phyloP scores from a whole-genome alignment of 2,113 vertebrate genomes.

The Lipophrys pholis region DNA sequence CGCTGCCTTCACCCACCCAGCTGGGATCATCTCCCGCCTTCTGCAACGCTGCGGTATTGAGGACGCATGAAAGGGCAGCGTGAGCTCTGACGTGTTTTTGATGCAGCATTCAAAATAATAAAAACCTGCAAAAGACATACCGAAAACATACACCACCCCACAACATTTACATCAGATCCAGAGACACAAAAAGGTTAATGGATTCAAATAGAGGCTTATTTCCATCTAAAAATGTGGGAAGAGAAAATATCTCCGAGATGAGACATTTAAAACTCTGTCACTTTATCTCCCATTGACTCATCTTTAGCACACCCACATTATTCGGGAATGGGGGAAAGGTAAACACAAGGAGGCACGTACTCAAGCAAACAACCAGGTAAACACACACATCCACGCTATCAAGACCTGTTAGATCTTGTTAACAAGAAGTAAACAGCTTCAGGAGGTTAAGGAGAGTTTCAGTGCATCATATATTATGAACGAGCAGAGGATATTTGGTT shows the following conservation, averaged over 20 bases:
- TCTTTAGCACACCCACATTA: slow-evolving; percentile 21
- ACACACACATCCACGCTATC: neutral
- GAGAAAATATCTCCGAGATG: slow-evolving; percentile 4
- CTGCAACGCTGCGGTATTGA: too few species aligned
- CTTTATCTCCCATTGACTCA: slow-evolving; percentile 17
- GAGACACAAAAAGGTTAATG: slow-evolving; percentile 24
- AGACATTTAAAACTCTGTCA: slow-evolving; percentile 2
- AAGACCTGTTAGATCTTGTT: slow-evolving; percentile 45
- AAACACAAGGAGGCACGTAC: neutral
- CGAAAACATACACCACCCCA: neutral
- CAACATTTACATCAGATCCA: slow-evolving; percentile 10
- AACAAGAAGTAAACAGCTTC: slow-evolving; percentile 47
- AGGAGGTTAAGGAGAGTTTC: slow-evolving; percentile 37
- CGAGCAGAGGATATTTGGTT: neutral
- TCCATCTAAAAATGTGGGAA: neutral
- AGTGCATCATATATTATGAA: slow-evolving; percentile 52
- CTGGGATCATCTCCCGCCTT: too few species aligned
- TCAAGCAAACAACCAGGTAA: slow-evolving; percentile 5
- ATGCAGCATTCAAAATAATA: slow-evolving; percentile 13
- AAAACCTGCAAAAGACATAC: neutral
- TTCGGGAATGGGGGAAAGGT: slow-evolving; percentile 9
- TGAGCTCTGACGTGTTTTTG: slow-evolving; percentile 15
- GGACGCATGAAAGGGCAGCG: too few species aligned
- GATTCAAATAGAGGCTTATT: slow-evolving; percentile 37
- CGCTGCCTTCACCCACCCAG: too few species aligned